Conservation (phyloP, 2,113 vertebrate genomes). For the Spilogale gracilis region DNA sequence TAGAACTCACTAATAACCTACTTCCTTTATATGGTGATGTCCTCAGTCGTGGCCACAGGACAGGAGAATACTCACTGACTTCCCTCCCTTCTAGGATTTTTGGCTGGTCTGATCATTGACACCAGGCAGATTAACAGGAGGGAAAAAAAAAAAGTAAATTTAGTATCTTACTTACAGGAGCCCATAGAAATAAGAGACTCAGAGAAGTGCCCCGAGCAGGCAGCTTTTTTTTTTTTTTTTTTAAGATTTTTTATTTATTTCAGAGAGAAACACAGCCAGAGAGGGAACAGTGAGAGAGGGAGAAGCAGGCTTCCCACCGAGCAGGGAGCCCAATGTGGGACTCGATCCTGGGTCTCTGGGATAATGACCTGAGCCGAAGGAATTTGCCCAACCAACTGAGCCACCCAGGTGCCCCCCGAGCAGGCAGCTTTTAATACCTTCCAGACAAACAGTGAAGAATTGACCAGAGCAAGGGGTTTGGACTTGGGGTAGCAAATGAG, state of each 20-base stretch:
- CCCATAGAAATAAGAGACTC: not conserved
- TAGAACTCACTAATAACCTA: no score
- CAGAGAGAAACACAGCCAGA: no score
- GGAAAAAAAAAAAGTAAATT: not conserved
- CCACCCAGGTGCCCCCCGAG: no score
- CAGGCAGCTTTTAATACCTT: not conserved
- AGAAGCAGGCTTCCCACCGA: no score
- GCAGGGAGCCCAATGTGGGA: no score
- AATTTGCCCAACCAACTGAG: no score
- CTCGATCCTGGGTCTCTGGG: no score
- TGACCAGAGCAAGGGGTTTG: not conserved
- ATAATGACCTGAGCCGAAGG: no score
- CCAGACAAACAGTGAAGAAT: not conserved
- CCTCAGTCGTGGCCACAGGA: not conserved
- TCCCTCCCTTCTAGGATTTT: not conserved
- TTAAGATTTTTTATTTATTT: no score
- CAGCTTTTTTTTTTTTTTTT: no score
- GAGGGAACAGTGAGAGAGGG: no score
- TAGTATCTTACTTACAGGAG: not conserved
- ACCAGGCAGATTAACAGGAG: not conserved
- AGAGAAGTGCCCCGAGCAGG: not conserved
- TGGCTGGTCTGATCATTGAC: not conserved
- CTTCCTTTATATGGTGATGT: rapidly evolving
- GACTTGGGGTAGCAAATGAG: not conserved
- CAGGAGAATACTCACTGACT: not conserved